Evolutionary conservation across 2,113 vertebrate species (phyloP), one percentile per base, ranked within the genome.

Genomic region (Polypterus bichir): DNA sequence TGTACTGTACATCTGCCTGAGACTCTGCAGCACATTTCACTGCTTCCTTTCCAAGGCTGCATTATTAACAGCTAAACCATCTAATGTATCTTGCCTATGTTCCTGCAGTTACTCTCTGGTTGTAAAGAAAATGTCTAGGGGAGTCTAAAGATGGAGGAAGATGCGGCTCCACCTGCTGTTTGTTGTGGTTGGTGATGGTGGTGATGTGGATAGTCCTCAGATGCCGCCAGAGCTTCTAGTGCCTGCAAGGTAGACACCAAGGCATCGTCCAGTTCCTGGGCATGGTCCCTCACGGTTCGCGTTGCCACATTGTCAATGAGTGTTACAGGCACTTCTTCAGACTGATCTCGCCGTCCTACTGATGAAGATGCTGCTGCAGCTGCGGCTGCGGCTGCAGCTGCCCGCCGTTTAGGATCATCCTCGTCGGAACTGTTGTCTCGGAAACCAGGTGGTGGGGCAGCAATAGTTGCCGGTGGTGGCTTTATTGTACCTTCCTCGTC

Each of bases 381-480:
- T 6, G 65, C 49, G 1, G 69, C 65, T 1, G 54, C 27, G 10
- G 8, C 68, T 57, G 61, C 51, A 5, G 65, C 74, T 0, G 84
- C 69, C 62, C 88, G 65, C 67, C 89, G 91, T 75, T 97, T 98
- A 59, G 83, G 66, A 62, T 97, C 94, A 0, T 98, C 96, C 73
- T 98, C 96, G 3, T 98, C 96, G 0, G 96, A 98, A 69, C 93
- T 97, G 79, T 97, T 97, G 79, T 98, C 96, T 65, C 91, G 87
- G 79, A 98, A 98, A 61, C 96, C 96, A 0, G 96, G 96, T 27
- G 96, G 96, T 3, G 96, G 96, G 1, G 92, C 93, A 0, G 96
- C 87, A 9, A 97, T 93, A 66, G 91, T 89, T 0, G 92, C 87
- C 68, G 87, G 85, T 67, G 93, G 84, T 46, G 85, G 9, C 79